Evolutionary conservation across 2,888 invertebrate genomes (phyloP).

Genomic region (Lagria hirta): DNA sequence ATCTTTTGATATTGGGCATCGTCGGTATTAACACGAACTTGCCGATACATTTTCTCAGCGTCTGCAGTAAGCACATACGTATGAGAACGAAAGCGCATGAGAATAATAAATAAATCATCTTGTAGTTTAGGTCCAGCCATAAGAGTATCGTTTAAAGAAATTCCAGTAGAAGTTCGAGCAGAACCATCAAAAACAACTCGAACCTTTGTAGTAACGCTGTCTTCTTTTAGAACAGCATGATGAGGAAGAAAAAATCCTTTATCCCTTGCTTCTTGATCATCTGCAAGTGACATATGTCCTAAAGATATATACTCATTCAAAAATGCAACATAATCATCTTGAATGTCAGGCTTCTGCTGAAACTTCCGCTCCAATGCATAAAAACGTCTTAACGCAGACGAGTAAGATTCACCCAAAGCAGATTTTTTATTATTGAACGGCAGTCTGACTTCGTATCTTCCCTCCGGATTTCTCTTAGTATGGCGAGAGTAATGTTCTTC

Average conservation of each 20-base stretch:
- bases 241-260: constrained; percentile 1
- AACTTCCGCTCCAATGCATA: constrained; percentile 3
- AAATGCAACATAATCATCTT: background rate
- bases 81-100: background rate
- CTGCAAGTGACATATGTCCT: constrained; percentile 1
- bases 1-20: constrained; percentile 12
- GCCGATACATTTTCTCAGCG: constrained; percentile 4
- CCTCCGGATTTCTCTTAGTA: constrained; percentile 8
- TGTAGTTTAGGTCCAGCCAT: constrained; percentile 3
- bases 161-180: background rate
- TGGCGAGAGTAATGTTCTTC: constrained; percentile 16
- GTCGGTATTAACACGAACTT: constrained; percentile 1
- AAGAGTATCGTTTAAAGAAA: no score
- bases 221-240: background rate
- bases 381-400: background rate
- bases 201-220: constrained; percentile 1
- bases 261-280: no score
- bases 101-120: constrained; percentile 2
- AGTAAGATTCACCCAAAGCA: background rate
- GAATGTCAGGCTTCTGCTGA: background rate
- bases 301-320: constrained; percentile 2
- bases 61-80: background rate
- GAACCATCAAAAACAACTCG: constrained; percentile 2
- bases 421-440: constrained; percentile 11
- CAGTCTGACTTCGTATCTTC: constrained; percentile 18